Base-by-base conservation (phyloP, 2,113 vertebrate genomes). In the Lycaon pictus region DNA sequence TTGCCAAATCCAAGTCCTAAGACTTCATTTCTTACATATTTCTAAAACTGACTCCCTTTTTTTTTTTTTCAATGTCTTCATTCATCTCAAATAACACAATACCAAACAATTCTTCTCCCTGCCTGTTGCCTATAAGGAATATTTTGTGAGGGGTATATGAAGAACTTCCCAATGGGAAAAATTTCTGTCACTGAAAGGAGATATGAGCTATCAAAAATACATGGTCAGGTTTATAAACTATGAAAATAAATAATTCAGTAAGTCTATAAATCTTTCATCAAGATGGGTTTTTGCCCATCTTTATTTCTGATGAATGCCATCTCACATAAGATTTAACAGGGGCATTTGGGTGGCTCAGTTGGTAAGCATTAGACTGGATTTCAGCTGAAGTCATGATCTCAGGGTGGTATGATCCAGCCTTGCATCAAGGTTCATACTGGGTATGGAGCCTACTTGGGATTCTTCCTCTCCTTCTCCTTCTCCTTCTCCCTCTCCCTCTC, bases 1-100 rank as follows among this genome's bases (percentile, higher is more conserved):
- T 32, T 95, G n/a, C 3, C n/a, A 96, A 95, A 92, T 43, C 19
- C 81, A 93, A 93, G 51, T 53, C 43, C 37, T 86, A 95, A 89
- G 37, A 56, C 37, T 80, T 25, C 1, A 91, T 23, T 80, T 96
- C 62, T 60, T 90, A 85, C 1, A 32, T 69, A 72, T 37, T 95
- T 63, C 20, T 69, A 72, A 92, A 94, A 88, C 76, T 29, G 94
- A 85, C 3, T 17, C 80, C 9, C 9, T 71, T 83, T n/a, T 77
- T 87, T 77, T 74, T 67, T 87, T 77, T 74, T 67, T 83, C 20
- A 93, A 53, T 85, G 58, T 3, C 37, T 74, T 88, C 58, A 83
- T 11, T 76, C 67, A 67, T 84, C 43, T 83, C 48, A 71, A 90
- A 86, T 55, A 94, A 2, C 37, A 80, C 10, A 92, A 90, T 56